Percentiles rank a stretch among this genome's conserved stretches.
These are phyloP conservation scores for Myripristis murdjan DNA, from an alignment of 2,797 vertebrate genomes.

Conservation along the genomic window DNA sequence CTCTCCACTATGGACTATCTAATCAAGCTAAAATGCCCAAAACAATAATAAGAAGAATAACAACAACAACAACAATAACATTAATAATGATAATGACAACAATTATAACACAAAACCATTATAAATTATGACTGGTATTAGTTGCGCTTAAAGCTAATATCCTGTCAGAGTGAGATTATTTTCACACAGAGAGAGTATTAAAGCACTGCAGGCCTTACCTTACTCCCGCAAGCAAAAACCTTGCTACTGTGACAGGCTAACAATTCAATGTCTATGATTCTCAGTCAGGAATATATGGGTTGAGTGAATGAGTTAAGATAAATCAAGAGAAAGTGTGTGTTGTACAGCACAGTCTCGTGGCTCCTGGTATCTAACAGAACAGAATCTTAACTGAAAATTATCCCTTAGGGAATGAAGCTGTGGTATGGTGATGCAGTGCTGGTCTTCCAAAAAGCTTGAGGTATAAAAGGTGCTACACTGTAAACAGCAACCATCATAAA, in stretches of 20 bases:
- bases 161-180: background rate
- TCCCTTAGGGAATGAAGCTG: slow-evolving; percentile 38
- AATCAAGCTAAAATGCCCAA: too few species aligned
- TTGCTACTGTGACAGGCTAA: slow-evolving; percentile 28
- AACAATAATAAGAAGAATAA: too few species aligned
- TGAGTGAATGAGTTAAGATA: slow-evolving; percentile 59
- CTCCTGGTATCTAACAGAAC: slow-evolving; percentile 57
- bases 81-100: too few species aligned
- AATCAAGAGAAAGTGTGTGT: slow-evolving; percentile 70
- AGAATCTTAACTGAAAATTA: slow-evolving; percentile 40
- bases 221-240: slow-evolving; percentile 29
- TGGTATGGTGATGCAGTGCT: slow-evolving; percentile 34
- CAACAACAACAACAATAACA: too few species aligned
- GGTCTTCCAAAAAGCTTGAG: slow-evolving; percentile 13
- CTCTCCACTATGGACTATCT: too few species aligned
- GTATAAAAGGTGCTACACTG: slow-evolving; percentile 13
- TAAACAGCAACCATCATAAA: background rate
- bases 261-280: slow-evolving; percentile 19
- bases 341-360: slow-evolving; percentile 61
- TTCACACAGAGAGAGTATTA: slow-evolving; percentile 36
- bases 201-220: slow-evolving; percentile 46
- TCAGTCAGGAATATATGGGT: slow-evolving; percentile 51
- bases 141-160: too few species aligned
- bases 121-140: too few species aligned
- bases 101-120: too few species aligned